Evolutionary conservation across 2,113 vertebrate genomes (phyloP), one percentile per base, ranked within the genome.

Genomic region (Euleptes europaea): DNA sequence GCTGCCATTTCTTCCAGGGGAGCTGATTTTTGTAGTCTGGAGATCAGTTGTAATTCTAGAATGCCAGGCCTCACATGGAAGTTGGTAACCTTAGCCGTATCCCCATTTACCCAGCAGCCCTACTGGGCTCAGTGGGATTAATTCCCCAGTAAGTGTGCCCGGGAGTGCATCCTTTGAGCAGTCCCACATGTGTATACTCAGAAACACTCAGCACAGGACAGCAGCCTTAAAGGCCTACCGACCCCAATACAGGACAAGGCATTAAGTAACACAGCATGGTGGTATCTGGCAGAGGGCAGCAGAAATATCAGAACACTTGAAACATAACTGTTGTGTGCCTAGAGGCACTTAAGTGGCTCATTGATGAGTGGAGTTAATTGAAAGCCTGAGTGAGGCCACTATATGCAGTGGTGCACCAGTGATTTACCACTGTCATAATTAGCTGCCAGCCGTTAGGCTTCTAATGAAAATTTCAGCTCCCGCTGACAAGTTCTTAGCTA

Each of bases 371-470:
- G 23, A 80, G 60, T 23, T 71, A 78, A 75, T 89, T 78, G 71
- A 84, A 74, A 47, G 35, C 6, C 26, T 82, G n/a, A 90, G 63
- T 42, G 66, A 76, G 12, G 44, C 47, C 49, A 63, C 31, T 80
- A 80, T 31, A 63, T n/a, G 31, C 71, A 75, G 77, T 76, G n/a
- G 65, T 13, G 42, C 12, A 17, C 49, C 63, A 84, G 42, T 31
- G 84, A 87, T 82, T 86, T 74, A 69, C 31, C 78, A 69, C 0
- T 78, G 73, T 71, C 5, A 77, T 65, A 82, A 88, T 79, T 82
- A 80, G 11, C 33, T 89, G 28, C 51, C 74, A 67, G 63, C 10
- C 91, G 84, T 79, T 17, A 85, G n/a, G 60, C 1, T 89, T 89
- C 49, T 88, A 75, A 40, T 84, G 60, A 79, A 80, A 38, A 72